Percentiles rank a stretch among this genome's conserved stretches.
Conservation (phyloP, 35 echinoderm and acorn worm species). For the Lytechinus pictus region DNA sequence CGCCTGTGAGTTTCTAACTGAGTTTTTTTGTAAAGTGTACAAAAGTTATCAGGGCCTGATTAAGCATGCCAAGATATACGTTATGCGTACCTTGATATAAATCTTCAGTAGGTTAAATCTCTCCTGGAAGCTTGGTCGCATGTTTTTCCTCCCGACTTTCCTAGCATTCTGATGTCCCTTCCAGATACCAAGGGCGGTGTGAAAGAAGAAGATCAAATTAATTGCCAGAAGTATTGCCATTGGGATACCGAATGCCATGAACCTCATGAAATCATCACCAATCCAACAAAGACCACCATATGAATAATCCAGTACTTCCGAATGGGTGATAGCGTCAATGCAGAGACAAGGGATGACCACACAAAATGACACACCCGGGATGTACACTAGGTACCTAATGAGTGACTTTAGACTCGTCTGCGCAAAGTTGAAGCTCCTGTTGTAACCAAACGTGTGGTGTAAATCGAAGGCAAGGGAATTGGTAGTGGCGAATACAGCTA, state of each 20-base stretch:
- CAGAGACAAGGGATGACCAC: conserved; percentile 30
- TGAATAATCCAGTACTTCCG: conserved; percentile 42
- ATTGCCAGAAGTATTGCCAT: conserved; percentile 55
- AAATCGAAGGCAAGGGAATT: conserved; percentile 53
- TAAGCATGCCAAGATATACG: no score
- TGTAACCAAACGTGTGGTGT: conserved; percentile 52
- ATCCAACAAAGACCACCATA: conserved; percentile 49
- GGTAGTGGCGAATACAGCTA: conserved; percentile 54
- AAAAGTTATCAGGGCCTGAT: no score
- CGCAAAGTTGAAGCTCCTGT: background rate
- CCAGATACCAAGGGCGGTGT: conserved; percentile 50
- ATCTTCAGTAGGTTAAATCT: conserved; percentile 31
- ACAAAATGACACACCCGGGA: conserved; percentile 29
- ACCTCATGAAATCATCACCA: background rate
- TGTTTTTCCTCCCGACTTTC: background rate
- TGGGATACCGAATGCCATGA: conserved; percentile 67
- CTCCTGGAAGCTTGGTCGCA: background rate
- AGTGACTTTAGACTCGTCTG: conserved; percentile 26
- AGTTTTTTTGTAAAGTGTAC: no score
- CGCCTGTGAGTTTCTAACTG: no score
- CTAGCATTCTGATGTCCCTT: background rate
- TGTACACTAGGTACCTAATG: background rate
- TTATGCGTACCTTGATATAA: conserved; percentile 8
- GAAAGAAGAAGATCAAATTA: conserved; percentile 51
- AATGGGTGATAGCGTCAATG: conserved; percentile 8